Base-by-base conservation (phyloP, 2,888 invertebrate genomes). In the Stomorhina lunata region DNA sequence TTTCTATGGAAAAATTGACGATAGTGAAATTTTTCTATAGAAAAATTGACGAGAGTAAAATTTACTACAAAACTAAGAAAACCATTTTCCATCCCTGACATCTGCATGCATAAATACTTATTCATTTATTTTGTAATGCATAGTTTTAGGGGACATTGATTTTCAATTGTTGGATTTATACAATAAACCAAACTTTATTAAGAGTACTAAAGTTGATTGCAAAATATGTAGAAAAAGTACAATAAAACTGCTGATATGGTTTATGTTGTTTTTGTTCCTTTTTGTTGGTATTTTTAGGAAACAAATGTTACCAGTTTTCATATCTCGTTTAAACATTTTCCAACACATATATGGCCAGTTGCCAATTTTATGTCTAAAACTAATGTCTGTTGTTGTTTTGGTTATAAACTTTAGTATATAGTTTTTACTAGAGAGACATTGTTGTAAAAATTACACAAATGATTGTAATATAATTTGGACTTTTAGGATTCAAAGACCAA, bases 221-320 rank as follows among this genome's bases (percentile, higher is more conserved):
- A 29, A 37, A 25, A 17, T 25, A 43, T 1, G 9, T 9, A 37
- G 15, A 34, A 27, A 22, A 43, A n/a, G n/a, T n/a, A 50, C 5
- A 34, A 10, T 48, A 17, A 48, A 34, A 29, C 63, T 55, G 57
- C 45, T 65, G 72, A 72, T 66, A 65, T 37, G 12, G n/a, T 6
- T 50, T n/a, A 20, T 68, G 15, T 45, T 66, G 17, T 32, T 40
- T 25, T 50, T 71, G 48, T 43, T 68, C 48, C 6, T 12, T 45
- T 20, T 22, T 40, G 25, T 7, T 50, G 34, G 25, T 34, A 4
- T 34, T 53, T 40, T 59, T 45, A 65, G 80, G 66, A 63, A 69
- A 81, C 81, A 81, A 81, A 81, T 81, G 73, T 81, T 78, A 68
- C 81, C 81, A 77, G 77, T 73, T 73, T 65, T 78, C 55, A 78